Base-by-base conservation (phyloP, 1,140 invertebrate species). In the Drosophila tani region DNA sequence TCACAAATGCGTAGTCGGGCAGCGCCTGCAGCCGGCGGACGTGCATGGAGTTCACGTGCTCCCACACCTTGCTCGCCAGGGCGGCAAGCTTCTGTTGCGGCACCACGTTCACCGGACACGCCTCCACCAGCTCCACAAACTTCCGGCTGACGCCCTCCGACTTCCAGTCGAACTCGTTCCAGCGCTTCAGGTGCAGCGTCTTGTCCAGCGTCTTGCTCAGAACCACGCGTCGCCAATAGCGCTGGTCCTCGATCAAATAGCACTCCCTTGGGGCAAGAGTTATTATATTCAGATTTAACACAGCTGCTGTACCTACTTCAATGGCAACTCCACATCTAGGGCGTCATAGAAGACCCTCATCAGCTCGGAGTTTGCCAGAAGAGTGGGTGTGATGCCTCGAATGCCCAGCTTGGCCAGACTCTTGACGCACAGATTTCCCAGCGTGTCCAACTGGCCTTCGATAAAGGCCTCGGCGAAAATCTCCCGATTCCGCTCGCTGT, bases 191-290 rank as follows among this genome's bases (percentile, higher is more conserved):
- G 45, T 66, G 75, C 41, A 81, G 35, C 21, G 65, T 43, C 17
- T 63, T 56, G 43, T 85, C 74, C 14, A 63, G 9, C 8, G 45
- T 63, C 8, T 87, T 85, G 27, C 58, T 45, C 2, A 78, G 32
- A 6, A 87, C 84, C 19, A 85, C 69, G 9, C 84, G 77, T 2
- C 64, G 65, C 84, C 84, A 87, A 17, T 56, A 87, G 9, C 64
- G 65, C 9, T 75, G 43, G 19, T 77, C 76, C 0, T 66, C 49
- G 2, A 87, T 70, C 32, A 71, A 15, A 46, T 73, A 82, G 45
- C 82, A 80, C 5, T 81, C 35, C 2, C 56, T 68, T 6, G 5
- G 4, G 11, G 8, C 2, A 21, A 40, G 5, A n/a, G 17, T 14
- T 7, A 43, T 2, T n/a, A 43, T 17, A 8, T 7, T 8, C 43